A percentile compares a stretch with the other conserved stretches of the same genome.
These are phyloP conservation scores for Agapornis roseicollis DNA, from an alignment of 2,113 vertebrate species.

Conservation along the genomic window DNA sequence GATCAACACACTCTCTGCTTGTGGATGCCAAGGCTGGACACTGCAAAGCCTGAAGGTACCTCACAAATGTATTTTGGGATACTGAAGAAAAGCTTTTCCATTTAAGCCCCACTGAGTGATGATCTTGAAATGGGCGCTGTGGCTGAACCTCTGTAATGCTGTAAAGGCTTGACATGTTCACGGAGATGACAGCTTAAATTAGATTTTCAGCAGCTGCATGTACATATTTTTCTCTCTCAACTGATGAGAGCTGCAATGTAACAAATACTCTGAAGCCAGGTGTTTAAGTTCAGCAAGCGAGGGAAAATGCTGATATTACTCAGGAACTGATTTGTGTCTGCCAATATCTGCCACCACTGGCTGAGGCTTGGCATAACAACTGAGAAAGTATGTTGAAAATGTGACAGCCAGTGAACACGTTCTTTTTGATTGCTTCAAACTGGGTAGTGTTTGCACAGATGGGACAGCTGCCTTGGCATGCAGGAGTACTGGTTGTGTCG, in stretches of 20 bases:
- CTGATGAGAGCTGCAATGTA: neutral
- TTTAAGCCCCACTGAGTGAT: neutral
- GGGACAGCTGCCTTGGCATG: neutral
- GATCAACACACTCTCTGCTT: neutral
- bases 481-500: neutral
- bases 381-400: conserved; percentile 25
- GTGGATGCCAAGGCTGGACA: neutral
- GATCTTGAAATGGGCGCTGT: neutral
- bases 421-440: neutral
- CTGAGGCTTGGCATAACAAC: neutral
- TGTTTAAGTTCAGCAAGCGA: neutral
- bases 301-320: neutral
- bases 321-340: neutral
- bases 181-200: neutral
- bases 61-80: neutral
- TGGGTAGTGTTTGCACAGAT: conserved; percentile 1
- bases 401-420: neutral
- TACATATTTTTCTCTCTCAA: neutral
- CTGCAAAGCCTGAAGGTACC: neutral
- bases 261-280: neutral
- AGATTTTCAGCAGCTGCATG: neutral
- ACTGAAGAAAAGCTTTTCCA: neutral
- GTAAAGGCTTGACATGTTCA: neutral
- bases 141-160: neutral
- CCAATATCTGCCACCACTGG: neutral